Base-by-base conservation (phyloP, 2,888 invertebrate species). In the Rhopalosiphum nymphaeae region DNA sequence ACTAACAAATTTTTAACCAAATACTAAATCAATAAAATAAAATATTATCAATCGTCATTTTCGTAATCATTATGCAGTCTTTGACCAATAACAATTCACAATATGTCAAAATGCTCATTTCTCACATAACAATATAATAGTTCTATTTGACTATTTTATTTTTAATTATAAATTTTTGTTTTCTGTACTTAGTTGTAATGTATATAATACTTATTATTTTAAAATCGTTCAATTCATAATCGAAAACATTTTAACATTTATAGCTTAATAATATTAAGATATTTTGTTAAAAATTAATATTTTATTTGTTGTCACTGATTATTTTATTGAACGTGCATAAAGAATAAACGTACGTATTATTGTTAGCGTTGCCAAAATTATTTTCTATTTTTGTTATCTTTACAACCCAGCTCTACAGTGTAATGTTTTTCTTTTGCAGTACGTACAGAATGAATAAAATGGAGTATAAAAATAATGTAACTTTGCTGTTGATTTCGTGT, bases 401-500 rank as follows among this genome's bases (percentile, higher is more conserved):
- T 36, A 1, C 2, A 46, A 46, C 44, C 44, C 9, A 25, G 21
- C 36, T 36, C 21, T 78, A 78, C 21, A 36, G 9, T 36, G 21
- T 36, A 78, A 78, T 26, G 26, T 44, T 85, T 85, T 44, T 26
- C 25, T 78, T 36, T 78, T 36, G 78, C 78, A 78, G 36, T 78
- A 21, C 36, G 21, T 36, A 36, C 36, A 36, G 36, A 36, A 78
- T 78, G 78, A 78, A 78, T 78, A 78, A 78, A 36, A 78, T 36
- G 78, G 7, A 44, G 44, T 57, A 61, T 67, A 90, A 36, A 91
- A 91, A 78, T 78, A 78, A 91, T 26, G 91, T 91, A 42, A 91
- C 91, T 26, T 78, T 91, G 11, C n/a, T 29, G 49, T 29, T 53
- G 56, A 91, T 84, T 91, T 92, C 78, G 56, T 89, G 25, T 93